phyloP scores from a whole-genome alignment of 2,113 vertebrate genomes.

The Datnioides undecimradiatus region DNA sequence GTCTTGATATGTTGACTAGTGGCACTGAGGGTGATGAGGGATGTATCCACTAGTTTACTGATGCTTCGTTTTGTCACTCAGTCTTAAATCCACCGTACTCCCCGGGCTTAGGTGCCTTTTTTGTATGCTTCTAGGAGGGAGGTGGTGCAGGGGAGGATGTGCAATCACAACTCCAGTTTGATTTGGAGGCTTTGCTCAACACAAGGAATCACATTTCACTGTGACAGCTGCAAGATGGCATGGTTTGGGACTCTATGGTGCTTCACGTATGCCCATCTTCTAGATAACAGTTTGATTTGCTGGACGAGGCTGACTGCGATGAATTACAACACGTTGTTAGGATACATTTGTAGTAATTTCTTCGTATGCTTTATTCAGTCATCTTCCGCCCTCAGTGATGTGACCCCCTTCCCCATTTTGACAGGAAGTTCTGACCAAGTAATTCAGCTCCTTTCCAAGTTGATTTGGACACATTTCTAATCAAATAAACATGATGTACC shows the following conservation, averaged over 20 bases:
- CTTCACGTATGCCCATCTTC: background rate
- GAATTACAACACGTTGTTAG: background rate
- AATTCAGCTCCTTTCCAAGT: too few relatives aligned
- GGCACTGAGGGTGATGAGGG: background rate
- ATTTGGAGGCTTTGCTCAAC: constrained; percentile 22
- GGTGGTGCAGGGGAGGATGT: background rate
- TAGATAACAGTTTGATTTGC: constrained; percentile 33
- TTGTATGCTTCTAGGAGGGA: background rate
- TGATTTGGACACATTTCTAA: too few relatives aligned
- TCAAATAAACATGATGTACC: too few relatives aligned
- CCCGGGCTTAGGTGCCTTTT: background rate
- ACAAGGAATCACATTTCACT: constrained; percentile 34
- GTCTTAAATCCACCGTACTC: background rate
- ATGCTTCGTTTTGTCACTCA: background rate
- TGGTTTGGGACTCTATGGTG: constrained; percentile 2
- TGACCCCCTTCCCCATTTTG: too few relatives aligned
- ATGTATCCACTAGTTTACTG: background rate
- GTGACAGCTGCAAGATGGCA: constrained; percentile 19
- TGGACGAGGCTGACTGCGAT: constrained; percentile 1
- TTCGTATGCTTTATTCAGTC: background rate
- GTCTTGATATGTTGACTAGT: background rate
- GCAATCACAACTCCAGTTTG: constrained; percentile 19
- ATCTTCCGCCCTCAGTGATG: too few relatives aligned
- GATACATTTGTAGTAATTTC: background rate
- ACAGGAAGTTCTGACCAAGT: too few relatives aligned